Evolutionary conservation across 2,888 invertebrate genomes (phyloP), one percentile per base, ranked within the genome.

Genomic region (Argyra leucocephala): DNA sequence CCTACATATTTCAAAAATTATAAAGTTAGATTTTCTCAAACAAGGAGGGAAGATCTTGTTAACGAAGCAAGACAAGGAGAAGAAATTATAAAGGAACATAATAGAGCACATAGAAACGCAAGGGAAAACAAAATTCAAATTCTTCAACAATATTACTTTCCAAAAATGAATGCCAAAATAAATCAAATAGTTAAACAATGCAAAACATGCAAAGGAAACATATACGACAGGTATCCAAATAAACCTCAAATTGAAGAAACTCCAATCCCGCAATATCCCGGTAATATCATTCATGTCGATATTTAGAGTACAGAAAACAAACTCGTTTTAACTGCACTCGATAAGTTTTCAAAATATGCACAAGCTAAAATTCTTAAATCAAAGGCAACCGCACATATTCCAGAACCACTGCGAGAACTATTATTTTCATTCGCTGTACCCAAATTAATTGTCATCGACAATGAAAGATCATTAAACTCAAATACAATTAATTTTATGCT

Each of bases 381-480:
- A 63, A n/a, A 57, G 66, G 65, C 65, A 3, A 67, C 64, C 5
- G 65, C 68, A 61, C 67, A 69, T 22, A n/a, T 71, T 6, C 68
- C 65, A 61, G 36, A 26, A 37, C 69, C 69, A 0, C 24, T 69
- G 1, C 62, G 66, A 2, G 65, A 70, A n/a, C 22, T 70, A 9
- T n/a, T 70, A 23, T 67, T 69, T 5, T 62, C 23, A n/a, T 70
- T 67, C 23, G 66, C 69, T 3, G 66, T 67, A 21, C 69, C 70
- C 4, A 63, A 69, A 31, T 21, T 26, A 48, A 57, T 72, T 1
- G 68, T 71, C 7, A 69, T 68, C 22, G 71, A 71, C 26, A 70
- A 68, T 5, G 71, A 71, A 64, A 65, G 58, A 22, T 67, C 70
- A 0, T 23, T 72, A 6, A 70, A 69, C 23, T 69, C 68, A 0